These are phyloP conservation scores for Pholis gunnellus DNA, from an alignment of 2,113 vertebrate genomes.

Conservation along the genomic window DNA sequence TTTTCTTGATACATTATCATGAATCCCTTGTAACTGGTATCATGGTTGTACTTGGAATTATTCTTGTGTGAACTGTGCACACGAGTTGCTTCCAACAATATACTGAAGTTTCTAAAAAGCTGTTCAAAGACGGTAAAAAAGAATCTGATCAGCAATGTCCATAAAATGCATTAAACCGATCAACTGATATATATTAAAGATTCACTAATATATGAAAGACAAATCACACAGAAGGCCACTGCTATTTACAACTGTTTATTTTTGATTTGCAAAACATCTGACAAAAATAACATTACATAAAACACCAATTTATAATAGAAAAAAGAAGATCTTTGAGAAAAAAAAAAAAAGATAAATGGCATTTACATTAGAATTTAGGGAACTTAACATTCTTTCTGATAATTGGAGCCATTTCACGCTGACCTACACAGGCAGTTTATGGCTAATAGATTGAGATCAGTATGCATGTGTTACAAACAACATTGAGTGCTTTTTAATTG, in stretches of 20 bases:
- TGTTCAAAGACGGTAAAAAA: neutral
- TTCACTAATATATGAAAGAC: neutral
- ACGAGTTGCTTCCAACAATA: neutral
- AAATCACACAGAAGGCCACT: conserved; percentile 33
- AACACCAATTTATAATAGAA: conserved; percentile 84
- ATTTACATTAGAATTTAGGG: conserved; percentile 79
- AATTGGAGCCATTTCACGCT: conserved; percentile 75
- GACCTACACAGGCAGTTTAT: conserved; percentile 76
- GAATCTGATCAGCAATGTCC: neutral
- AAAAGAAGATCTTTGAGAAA: conserved; percentile 72
- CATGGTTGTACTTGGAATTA: neutral
- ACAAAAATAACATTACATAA: conserved; percentile 85
- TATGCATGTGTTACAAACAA: conserved; percentile 74
- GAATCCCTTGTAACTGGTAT: too few species aligned
- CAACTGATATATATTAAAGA: neutral
- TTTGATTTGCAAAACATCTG: conserved; percentile 87
- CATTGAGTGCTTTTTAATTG: conserved; percentile 77
- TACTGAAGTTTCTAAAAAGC: neutral
- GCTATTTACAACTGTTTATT: conserved; percentile 85
- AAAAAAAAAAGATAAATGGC: conserved; percentile 74
- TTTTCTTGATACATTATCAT: neutral
- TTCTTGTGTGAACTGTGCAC: neutral
- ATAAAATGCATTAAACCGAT: neutral
- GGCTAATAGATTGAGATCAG: conserved; percentile 69
- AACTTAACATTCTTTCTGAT: conserved; percentile 67